These are phyloP conservation scores for Xyrichtys novacula DNA, from an alignment of 2,797 vertebrate species.

Conservation along the genomic window DNA sequence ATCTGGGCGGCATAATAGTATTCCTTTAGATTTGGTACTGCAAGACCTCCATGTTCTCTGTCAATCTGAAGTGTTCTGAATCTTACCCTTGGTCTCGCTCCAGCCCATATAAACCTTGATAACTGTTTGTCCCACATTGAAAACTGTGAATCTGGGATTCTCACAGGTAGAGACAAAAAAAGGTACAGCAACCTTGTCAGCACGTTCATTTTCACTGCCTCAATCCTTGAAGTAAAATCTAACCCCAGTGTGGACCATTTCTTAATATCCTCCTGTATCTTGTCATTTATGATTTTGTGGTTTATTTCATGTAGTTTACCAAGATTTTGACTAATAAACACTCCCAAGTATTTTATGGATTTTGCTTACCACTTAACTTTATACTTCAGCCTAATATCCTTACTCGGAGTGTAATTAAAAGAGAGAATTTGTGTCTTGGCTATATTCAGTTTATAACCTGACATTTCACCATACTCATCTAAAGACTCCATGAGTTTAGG, in stretches of 20 bases:
- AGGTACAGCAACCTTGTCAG: background rate
- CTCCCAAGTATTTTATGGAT: background rate
- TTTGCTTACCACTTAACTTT: background rate
- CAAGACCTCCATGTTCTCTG: background rate
- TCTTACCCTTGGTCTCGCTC: conserved; percentile 10
- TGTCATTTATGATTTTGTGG: background rate
- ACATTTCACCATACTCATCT: background rate
- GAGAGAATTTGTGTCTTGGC: conserved; percentile 2
- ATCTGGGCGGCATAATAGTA: conserved; percentile 5
- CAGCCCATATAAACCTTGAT: conserved; percentile 16
- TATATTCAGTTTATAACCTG: conserved; percentile 4
- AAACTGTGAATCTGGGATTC: conserved; percentile 2
- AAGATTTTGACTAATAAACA: background rate
- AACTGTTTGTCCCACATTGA: conserved; percentile 9
- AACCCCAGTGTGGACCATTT: background rate
- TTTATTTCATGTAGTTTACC: conserved; percentile 1
- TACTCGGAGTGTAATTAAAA: conserved; percentile 8
- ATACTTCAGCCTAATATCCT: background rate
- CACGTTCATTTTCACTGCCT: conserved; percentile 1
- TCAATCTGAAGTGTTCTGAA: conserved; percentile 8
- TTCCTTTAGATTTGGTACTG: conserved; percentile 7
- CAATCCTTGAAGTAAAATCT: background rate
- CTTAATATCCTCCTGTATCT: background rate
- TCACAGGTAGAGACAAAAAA: conserved; percentile 2
- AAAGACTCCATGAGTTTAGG: background rate